Conservation (phyloP, 2,888 invertebrate species). For the Chesias legatella region DNA sequence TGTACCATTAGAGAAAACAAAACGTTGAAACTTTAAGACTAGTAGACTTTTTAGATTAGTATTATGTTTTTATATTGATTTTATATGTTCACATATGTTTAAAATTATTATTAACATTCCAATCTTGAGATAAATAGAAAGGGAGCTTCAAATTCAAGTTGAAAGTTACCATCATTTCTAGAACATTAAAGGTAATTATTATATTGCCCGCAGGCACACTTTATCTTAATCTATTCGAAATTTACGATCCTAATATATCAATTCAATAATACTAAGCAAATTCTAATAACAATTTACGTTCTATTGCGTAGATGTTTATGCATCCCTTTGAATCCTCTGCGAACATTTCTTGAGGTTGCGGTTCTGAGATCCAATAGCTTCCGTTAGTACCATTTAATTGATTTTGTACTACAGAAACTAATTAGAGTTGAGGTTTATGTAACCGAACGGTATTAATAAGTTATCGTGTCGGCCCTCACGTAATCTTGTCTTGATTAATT, state of each 20-base stretch:
- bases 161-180: too few species aligned
- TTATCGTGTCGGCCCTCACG: constrained; percentile 55
- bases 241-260: constrained; percentile 18
- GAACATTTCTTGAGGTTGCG: constrained; percentile 66
- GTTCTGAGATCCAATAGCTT: constrained; percentile 51
- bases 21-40: too few species aligned
- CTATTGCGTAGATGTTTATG: constrained; percentile 41
- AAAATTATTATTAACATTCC: too few species aligned
- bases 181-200: too few species aligned
- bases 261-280: constrained; percentile 28
- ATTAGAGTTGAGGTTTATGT: constrained; percentile 74
- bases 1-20: too few species aligned
- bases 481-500: constrained; percentile 52
- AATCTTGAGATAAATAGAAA: too few species aligned
- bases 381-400: constrained; percentile 71
- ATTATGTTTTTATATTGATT: too few species aligned
- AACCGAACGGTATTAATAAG: constrained; percentile 70
- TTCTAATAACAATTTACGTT: constrained; percentile 46
- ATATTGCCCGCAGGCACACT: too few species aligned
- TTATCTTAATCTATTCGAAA: not conserved
- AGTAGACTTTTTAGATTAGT: too few species aligned
- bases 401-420: constrained; percentile 74
- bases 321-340: constrained; percentile 56
- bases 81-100: too few species aligned
- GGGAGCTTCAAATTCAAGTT: too few species aligned